These are phyloP conservation scores for Limosa lapponica DNA, from an alignment of 2,797 vertebrate genomes.

Conservation along the genomic window DNA sequence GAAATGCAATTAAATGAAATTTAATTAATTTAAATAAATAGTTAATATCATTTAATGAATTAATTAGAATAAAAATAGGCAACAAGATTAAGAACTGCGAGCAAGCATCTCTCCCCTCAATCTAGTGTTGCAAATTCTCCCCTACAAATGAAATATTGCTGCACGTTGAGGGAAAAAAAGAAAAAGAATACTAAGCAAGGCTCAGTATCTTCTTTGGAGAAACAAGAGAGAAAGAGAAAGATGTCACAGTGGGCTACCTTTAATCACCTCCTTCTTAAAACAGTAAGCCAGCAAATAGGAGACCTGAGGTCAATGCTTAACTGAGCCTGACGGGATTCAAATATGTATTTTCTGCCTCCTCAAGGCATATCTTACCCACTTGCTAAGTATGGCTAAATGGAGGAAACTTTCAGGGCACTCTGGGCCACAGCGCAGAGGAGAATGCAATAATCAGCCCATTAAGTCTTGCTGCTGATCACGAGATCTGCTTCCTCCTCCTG, in stretches of 20 bases:
- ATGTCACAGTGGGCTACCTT: neutral
- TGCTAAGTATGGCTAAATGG: neutral
- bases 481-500: neutral
- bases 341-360: neutral
- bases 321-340: neutral
- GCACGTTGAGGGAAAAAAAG: neutral
- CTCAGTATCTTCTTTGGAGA: neutral
- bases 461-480: neutral
- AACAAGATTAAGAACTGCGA: neutral
- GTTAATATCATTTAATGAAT: neutral
- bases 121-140: neutral
- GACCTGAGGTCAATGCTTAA: neutral
- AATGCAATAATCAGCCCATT: neutral
- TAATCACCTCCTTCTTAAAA: neutral
- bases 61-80: neutral
- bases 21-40: neutral
- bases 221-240: neutral
- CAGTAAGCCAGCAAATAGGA: neutral
- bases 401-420: neutral
- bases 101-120: neutral
- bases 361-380: neutral
- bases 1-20: neutral
- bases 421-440: neutral
- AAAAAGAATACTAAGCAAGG: neutral
- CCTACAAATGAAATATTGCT: neutral